Base-by-base conservation (phyloP, 1,140 invertebrate genomes). In the Chlorops oryzae region DNA sequence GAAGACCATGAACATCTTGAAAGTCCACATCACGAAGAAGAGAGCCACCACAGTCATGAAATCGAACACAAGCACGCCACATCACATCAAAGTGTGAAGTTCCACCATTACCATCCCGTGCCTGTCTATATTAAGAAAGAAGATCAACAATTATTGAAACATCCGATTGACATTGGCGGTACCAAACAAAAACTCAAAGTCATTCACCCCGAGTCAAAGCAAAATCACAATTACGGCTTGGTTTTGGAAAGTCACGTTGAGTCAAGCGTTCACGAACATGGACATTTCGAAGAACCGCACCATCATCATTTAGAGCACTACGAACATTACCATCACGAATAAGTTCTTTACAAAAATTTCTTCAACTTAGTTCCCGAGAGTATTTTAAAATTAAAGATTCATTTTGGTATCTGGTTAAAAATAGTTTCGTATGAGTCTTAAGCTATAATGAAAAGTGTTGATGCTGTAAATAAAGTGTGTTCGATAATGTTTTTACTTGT, bases 61-160 rank as follows among this genome's bases (percentile, higher is more conserved):
- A 66, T 80, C 25, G 73, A 80, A 50, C 78, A 81, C 51, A 79
- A 81, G 56, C 78, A 80, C 56, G 80, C 80, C 18, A 81, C 79
- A 53, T 81, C 80, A 18, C 80, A 81, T 58, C 80, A 82, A 64
- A 80, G 78, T 27, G 77, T 82, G 53, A 81, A 81, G 55, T 80
- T 82, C 57, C 79, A 81, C 58, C 80, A 82, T 54, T 81, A 79
- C 64, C 80, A 81, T 54, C 75, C 80, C 6, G 80, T 82, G 7
- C 80, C 80, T 12, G 80, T 81, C 3, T 81, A 81, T 63, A 73
- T 81, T 3, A 82, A 81, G 70, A 80, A 81, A 58, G 80, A 81
- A 61, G 78, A 81, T 63, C 75, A 74, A 58, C 78, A 82, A 59
- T 63, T 80, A 27, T 64, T 81, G 9, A 75, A 81, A 54, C 78